Base-by-base conservation (phyloP, 2,113 vertebrate species). In the Rhinogobius similis region DNA sequence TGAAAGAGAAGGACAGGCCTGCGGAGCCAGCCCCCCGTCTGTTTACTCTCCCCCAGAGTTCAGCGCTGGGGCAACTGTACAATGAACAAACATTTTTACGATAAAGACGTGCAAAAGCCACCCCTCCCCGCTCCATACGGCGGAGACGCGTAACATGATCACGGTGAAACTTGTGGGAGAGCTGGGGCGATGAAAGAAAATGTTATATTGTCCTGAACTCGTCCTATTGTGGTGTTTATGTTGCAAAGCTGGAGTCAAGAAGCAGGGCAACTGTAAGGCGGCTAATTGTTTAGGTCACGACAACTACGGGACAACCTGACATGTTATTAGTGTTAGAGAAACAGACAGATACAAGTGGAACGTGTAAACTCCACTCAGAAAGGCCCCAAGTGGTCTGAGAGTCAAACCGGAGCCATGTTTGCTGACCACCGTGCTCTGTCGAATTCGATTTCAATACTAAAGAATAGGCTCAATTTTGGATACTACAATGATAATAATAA, bases 1-100 rank as follows among this genome's bases (percentile, higher is more conserved):
- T 90, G 88, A 90, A 84, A 84, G 86, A 89, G 81, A 79, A 81
- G 85, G 84, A 86, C 83, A 76, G 77, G 88, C 82, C 87, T 87
- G 83, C 77, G 13, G 59, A 43, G 72, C 65, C 44, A 1, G 11
- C 59, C 66, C 65, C 65, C 75, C 53, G 52, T 46, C 69, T 82
- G 79, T 87, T 90, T 87, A 79, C 86, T 72, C 80, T 79, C 62
- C 72, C 55, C 12, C 26, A 72, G 81, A 82, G 90, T 88, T 91
- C 89, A 90, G 69, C 75, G 38, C 58, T 29, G 21, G 90, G 91
- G 73, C 88, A 87, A 83, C 82, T 79, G 79, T 80, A 82, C 81
- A 83, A 85, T 52, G 68, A 71, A 85, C 72, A 67, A 87, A 84
- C 74, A 82, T 75, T 75, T 85, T 90, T 69, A 85, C 7, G 70